Evolutionary conservation across 2,888 invertebrate species (phyloP), one percentile per base, ranked within the genome.

Genomic region (Melinaea marsaeus): DNA sequence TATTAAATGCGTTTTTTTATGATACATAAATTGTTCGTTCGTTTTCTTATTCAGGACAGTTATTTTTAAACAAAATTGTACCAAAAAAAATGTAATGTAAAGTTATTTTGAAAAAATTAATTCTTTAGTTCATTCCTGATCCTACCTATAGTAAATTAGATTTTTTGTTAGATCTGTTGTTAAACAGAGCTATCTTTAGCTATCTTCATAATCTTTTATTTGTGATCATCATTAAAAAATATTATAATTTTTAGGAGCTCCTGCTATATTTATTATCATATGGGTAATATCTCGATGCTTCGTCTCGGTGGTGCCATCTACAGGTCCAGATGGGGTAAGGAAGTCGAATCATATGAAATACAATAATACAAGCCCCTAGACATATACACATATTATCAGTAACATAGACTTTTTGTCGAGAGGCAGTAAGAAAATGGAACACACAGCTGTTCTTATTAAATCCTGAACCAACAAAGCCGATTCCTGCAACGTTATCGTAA

Each of bases 211-310:
- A 22, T 4, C 32, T 32, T 32, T 32, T 11, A 32, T 32, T 32
- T 7, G 1, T 51, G 5, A 34, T 55, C 5, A 13, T 58, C 55
- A 67, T 64, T 59, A 61, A 58, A 59, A 60, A 46, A 13, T 34
- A 33, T 60, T 58, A 58, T 42, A 47, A 34, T 66, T 72, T 63
- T 13, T 78, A 91, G 91, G 90, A 60, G 90, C 88, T 7, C 91
- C 91, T 58, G 90, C 89, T 4, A 71, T 90, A 51, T 90, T 90
- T 72, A 83, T 90, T 64, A 83, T 78, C 37, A 79, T 90, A 73
- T 91, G 91, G 91, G 85, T 90, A 45, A 88, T 90, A 77, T 82
- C 82, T 6, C 77, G 90, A 61, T 86, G 88, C 69, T 81, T 89
- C 58, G 88, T 89, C 64, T 79, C 76, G 22, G 80, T 88, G 22